Conservation (phyloP, 2,888 invertebrate genomes). For the Operophtera brumata region DNA sequence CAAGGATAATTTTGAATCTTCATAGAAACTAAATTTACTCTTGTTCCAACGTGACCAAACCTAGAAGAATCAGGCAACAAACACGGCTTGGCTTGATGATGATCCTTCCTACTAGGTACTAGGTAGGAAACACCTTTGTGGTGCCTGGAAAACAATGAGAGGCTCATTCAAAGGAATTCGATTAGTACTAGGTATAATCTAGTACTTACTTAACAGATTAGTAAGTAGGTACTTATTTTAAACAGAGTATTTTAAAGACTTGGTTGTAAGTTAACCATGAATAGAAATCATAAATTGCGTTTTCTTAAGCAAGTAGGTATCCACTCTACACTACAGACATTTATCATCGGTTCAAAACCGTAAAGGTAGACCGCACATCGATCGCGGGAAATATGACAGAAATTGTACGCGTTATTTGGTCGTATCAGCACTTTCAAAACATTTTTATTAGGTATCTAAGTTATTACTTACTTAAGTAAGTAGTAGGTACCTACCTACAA, state of each 20-base stretch:
- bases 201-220: neutral
- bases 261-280: constrained; percentile 1
- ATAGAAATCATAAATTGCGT: constrained; percentile 27
- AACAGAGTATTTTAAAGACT: neutral
- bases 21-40: too few species aligned
- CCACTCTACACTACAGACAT: too few species aligned
- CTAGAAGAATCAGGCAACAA: too few species aligned
- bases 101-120: too few species aligned
- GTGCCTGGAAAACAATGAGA: too few species aligned
- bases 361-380: constrained; percentile 66
- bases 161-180: constrained; percentile 39
- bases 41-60: too few species aligned
- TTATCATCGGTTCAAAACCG: constrained; percentile 54
- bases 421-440: constrained; percentile 57
- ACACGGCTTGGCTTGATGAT: too few species aligned
- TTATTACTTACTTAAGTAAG: too few species aligned
- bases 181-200: neutral
- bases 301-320: constrained; percentile 34
- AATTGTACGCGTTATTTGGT: constrained; percentile 38
- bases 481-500: too few species aligned
- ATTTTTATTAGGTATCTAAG: constrained; percentile 44
- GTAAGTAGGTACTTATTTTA: too few species aligned
- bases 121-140: too few species aligned
- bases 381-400: constrained; percentile 58
- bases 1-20: too few species aligned